Percentiles rank a stretch among this genome's conserved stretches.
Conservation (phyloP, 2,797 vertebrate genomes). For the Yasuhikotakia modesta region DNA sequence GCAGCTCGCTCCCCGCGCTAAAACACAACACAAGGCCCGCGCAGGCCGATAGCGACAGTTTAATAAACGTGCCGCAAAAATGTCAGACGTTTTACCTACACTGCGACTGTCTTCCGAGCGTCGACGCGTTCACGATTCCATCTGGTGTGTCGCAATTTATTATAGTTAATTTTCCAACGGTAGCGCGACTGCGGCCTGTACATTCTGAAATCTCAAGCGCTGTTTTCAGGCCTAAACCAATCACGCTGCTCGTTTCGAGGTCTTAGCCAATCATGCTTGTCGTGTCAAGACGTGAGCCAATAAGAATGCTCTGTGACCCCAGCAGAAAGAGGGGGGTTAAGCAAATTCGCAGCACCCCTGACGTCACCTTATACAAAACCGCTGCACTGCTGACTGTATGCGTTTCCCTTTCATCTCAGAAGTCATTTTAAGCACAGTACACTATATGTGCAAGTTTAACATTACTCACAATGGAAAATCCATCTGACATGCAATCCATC, state of each 20-base stretch:
- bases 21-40: slow-evolving; percentile 62
- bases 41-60: slow-evolving; percentile 73
- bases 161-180: slow-evolving; percentile 83
- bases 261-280: slow-evolving; percentile 89
- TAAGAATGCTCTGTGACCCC: slow-evolving; percentile 79
- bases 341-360: slow-evolving; percentile 81
- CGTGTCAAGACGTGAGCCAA: slow-evolving; percentile 88
- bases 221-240: slow-evolving; percentile 90
- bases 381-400: slow-evolving; percentile 14
- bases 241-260: slow-evolving; percentile 85
- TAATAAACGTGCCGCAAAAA: slow-evolving; percentile 57
- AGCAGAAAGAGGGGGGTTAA: slow-evolving; percentile 76
- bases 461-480: too few relatives aligned
- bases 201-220: slow-evolving; percentile 85
- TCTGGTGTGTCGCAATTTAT: slow-evolving; percentile 75
- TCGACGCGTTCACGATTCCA: slow-evolving; percentile 68
- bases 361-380: slow-evolving; percentile 83
- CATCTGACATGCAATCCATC: too few relatives aligned
- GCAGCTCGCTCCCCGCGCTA: slow-evolving; percentile 17
- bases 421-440: too few relatives aligned
- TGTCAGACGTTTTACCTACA: slow-evolving; percentile 74
- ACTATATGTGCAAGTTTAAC: too few relatives aligned
- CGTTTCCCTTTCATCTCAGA: too few relatives aligned
- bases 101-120: slow-evolving; percentile 70
- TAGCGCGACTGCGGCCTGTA: slow-evolving; percentile 86